Evolutionary conservation across 2,113 vertebrate species (phyloP).

Genomic region (Mus pahari): DNA sequence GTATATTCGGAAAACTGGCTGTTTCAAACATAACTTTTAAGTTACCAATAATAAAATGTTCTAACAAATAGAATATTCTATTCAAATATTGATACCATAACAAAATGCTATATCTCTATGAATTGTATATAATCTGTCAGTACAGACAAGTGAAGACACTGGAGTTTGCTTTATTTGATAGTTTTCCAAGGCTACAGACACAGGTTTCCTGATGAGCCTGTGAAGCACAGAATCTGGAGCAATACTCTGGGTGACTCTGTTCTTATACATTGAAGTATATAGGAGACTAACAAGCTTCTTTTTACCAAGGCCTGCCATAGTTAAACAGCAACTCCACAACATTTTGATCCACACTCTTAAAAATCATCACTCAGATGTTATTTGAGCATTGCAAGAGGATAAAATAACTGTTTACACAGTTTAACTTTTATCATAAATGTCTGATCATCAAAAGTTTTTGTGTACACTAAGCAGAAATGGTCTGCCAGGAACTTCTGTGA

Average conservation of each 20-base stretch:
- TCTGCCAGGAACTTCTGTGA: neutral
- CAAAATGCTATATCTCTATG: neutral
- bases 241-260: neutral
- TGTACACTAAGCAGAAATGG: conserved; percentile 25
- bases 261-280: neutral
- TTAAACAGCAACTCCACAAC: conserved; percentile 10
- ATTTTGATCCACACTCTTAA: neutral
- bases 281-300: neutral
- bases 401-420: neutral
- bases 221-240: neutral
- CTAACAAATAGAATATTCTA: conserved; percentile 13
- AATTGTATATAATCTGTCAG: conserved; percentile 28
- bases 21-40: conserved; percentile 52
- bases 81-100: conserved; percentile 56
- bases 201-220: neutral
- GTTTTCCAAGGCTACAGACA: neutral
- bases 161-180: neutral
- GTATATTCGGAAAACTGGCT: conserved; percentile 19
- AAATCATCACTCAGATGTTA: neutral
- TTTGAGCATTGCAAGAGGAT: conserved; percentile 11
- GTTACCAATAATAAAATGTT: conserved; percentile 29
- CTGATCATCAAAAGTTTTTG: conserved; percentile 35
- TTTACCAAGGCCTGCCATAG: neutral
- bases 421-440: conserved; percentile 31
- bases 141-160: neutral